Evolutionary conservation across 2,113 vertebrate genomes (phyloP).

Genomic region (Sphaerodactylus townsendi): DNA sequence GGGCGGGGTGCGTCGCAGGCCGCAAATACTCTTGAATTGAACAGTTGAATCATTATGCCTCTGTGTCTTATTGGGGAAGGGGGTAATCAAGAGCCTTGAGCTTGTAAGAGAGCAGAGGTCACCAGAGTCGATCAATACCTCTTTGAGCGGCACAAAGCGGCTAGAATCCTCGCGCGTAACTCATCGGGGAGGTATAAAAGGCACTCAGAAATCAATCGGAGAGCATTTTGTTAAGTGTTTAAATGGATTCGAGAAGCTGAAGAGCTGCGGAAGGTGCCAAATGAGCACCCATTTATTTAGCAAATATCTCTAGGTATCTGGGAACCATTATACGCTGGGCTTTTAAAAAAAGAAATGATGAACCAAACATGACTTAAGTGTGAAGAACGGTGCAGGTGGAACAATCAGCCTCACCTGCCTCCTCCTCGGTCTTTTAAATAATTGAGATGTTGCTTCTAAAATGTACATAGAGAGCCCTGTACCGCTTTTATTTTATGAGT

Average conservation of each 20-base stretch:
- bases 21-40: not conserved
- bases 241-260: conserved; percentile 45
- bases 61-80: rapidly evolving
- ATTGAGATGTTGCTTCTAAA: conserved; percentile 17
- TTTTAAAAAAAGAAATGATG: conserved; percentile 15
- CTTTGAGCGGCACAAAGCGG: conserved; percentile 45
- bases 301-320: conserved; percentile 12
- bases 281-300: conserved; percentile 31
- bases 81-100: not conserved
- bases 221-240: conserved; percentile 58
- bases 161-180: conserved; percentile 27
- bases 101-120: conserved; percentile 28
- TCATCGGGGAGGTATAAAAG: conserved; percentile 51
- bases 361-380: conserved; percentile 4
- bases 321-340: not conserved
- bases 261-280: conserved; percentile 26
- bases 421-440: conserved; percentile 2
- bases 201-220: conserved; percentile 36
- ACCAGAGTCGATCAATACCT: conserved; percentile 42
- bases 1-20: too few species aligned
- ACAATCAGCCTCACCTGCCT: not conserved
- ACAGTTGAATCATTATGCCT: not conserved
- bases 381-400: conserved; percentile 18
- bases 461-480: conserved; percentile 4
- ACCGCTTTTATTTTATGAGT: not conserved